Percentiles rank a stretch among this genome's conserved stretches.
Evolutionary conservation across 1,140 invertebrate species (phyloP).

Genomic region (Leptestheria dahalacensis): DNA sequence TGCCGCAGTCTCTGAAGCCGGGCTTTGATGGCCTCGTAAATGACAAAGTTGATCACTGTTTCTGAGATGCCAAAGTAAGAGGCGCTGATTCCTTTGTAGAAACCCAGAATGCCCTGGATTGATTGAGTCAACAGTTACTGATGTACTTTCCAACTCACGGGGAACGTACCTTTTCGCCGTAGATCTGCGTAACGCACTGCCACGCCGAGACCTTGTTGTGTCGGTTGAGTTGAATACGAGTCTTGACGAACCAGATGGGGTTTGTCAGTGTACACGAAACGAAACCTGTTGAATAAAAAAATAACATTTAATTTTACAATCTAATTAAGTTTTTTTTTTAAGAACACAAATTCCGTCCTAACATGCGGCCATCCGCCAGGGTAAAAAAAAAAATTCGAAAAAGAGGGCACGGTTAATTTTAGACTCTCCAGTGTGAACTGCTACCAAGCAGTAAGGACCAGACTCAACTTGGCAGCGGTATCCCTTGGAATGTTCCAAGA

Average conservation of each 20-base stretch:
- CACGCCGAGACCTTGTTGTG: constrained; percentile 53
- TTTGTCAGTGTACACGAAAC: constrained; percentile 89
- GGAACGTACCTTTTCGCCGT: constrained; percentile 48
- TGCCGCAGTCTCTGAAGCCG: constrained; percentile 41
- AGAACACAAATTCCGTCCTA: no score
- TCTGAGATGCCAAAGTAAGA: constrained; percentile 95
- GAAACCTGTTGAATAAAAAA: constrained; percentile 51
- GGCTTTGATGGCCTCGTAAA: constrained; percentile 90
- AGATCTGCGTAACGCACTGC: constrained; percentile 65
- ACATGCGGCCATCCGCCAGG: no score
- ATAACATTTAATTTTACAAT: no score
- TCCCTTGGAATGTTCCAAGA: no score
- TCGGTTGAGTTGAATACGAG: constrained; percentile 86
- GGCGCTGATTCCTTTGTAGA: constrained; percentile 96
- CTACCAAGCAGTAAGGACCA: no score
- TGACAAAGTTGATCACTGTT: constrained; percentile 96
- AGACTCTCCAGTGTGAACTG: no score
- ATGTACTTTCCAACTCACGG: background rate
- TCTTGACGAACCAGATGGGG: constrained; percentile 99
- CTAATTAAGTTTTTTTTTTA: no score
- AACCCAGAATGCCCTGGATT: constrained; percentile 65
- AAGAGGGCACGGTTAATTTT: no score
- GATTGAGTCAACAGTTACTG: background rate
- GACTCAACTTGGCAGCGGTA: no score
- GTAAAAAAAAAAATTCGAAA: no score